A percentile compares a stretch with the other conserved stretches of the same genome.
These are phyloP conservation scores for Sturnus vulgaris DNA, from an alignment of 2,113 vertebrate species.

Conservation along the genomic window DNA sequence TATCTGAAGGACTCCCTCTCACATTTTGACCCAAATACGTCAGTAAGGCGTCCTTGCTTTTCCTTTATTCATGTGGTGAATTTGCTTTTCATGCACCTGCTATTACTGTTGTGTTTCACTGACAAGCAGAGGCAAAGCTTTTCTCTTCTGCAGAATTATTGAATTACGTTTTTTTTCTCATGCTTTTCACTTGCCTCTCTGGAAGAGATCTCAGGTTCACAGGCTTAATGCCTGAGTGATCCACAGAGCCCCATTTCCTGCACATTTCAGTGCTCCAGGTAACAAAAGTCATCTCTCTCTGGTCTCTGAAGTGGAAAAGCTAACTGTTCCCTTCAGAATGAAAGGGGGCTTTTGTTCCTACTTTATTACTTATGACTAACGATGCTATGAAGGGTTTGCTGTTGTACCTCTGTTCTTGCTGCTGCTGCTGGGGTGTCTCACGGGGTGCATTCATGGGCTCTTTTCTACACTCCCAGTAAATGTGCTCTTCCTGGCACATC, in stretches of 20 bases:
- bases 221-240: conserved; percentile 73
- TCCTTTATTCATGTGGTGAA: neutral
- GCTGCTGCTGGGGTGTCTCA: neutral
- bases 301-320: conserved; percentile 83
- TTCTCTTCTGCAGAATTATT: conserved; percentile 1
- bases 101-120: neutral
- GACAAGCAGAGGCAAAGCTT: neutral
- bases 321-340: conserved; percentile 75
- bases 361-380: conserved; percentile 75
- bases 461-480: neutral
- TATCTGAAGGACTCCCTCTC: neutral
- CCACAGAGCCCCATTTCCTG: conserved; percentile 67
- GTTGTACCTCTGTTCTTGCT: neutral
- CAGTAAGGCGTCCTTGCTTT: neutral
- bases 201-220: conserved; percentile 71
- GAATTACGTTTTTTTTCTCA: conserved; percentile 52
- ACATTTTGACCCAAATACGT: neutral
- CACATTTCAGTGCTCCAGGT: conserved; percentile 53
- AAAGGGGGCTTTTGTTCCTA: conserved; percentile 75
- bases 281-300: conserved; percentile 78
- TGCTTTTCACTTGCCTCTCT: neutral
- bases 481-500: neutral
- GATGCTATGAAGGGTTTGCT: neutral
- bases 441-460: neutral
- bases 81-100: conserved; percentile 26